phyloP scores from a whole-genome alignment of 2,797 vertebrate genomes.

The Malacoctenus gilli region DNA sequence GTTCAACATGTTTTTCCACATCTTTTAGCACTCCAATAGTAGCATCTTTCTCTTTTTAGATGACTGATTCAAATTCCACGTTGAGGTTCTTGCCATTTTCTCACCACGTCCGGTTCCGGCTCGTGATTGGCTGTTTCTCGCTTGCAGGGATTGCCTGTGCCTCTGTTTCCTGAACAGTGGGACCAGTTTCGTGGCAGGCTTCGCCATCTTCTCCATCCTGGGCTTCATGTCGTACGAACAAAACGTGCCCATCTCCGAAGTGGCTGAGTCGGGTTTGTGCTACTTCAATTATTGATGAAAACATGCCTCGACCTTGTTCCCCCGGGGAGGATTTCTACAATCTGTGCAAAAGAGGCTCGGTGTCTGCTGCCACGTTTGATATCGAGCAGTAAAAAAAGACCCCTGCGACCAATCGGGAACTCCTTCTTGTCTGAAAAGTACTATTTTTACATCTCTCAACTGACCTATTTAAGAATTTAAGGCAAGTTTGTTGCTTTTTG shows the following conservation, averaged over 20 bases:
- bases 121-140: too few relatives aligned
- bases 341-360: neutral
- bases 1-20: neutral
- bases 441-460: too few relatives aligned
- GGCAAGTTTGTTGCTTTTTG: too few relatives aligned
- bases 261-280: conserved; percentile 90
- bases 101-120: too few relatives aligned
- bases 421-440: too few relatives aligned
- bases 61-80: too few relatives aligned
- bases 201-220: conserved; percentile 97
- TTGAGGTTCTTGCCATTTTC: too few relatives aligned
- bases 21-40: neutral
- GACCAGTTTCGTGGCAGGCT: conserved; percentile 97
- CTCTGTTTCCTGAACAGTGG: conserved; percentile 95
- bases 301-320: neutral
- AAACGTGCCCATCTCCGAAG: conserved; percentile 91
- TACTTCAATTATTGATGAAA: neutral
- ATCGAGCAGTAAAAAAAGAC: too few relatives aligned
- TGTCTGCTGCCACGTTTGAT: too few relatives aligned
- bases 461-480: too few relatives aligned
- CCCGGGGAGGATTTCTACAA: neutral
- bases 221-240: conserved; percentile 98
- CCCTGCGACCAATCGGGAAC: too few relatives aligned
- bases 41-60: too few relatives aligned
- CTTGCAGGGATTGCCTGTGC: conserved; percentile 88